Conservation (phyloP, 2,888 invertebrate species). For the Octodonta nipae region DNA sequence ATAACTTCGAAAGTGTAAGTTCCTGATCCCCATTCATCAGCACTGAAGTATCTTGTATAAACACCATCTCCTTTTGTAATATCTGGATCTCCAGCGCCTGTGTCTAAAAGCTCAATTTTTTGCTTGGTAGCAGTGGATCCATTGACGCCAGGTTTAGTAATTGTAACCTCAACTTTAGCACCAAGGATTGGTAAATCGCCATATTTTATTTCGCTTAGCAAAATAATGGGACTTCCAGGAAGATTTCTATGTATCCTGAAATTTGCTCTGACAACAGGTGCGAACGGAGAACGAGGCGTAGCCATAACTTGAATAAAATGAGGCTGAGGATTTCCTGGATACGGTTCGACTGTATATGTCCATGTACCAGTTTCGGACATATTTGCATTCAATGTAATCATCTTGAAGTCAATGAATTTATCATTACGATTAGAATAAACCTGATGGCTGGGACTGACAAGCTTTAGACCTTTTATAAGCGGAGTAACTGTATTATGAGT, state of each 20-base stretch:
- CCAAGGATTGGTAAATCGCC: conserved; percentile 44
- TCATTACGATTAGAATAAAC: conserved; percentile 38
- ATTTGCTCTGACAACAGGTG: conserved; percentile 36
- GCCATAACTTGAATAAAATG: conserved; percentile 49
- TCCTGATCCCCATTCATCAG: conserved; percentile 37
- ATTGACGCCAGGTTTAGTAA: conserved; percentile 32
- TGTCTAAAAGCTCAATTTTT: conserved; percentile 42
- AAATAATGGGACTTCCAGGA: conserved; percentile 35
- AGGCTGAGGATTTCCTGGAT: conserved; percentile 44
- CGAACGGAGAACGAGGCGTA: conserved; percentile 36
- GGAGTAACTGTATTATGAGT: conserved; percentile 41
- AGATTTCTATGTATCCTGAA: conserved; percentile 36
- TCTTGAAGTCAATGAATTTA: conserved; percentile 37
- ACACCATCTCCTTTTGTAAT: conserved; percentile 50
- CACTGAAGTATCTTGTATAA: conserved; percentile 47
- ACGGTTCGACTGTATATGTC: conserved; percentile 45
- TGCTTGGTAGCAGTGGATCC: conserved; percentile 29
- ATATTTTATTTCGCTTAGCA: conserved; percentile 42
- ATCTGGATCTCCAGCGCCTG: conserved; percentile 51
- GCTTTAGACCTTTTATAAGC: conserved; percentile 37
- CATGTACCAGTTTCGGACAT: conserved; percentile 45
- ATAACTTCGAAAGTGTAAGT: conserved; percentile 39
- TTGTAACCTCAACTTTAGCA: conserved; percentile 43
- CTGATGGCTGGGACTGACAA: conserved; percentile 40
- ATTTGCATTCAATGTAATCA: conserved; percentile 38